These are phyloP conservation scores for Helostoma temminkii DNA, from an alignment of 2,797 vertebrate species.

Conservation along the genomic window DNA sequence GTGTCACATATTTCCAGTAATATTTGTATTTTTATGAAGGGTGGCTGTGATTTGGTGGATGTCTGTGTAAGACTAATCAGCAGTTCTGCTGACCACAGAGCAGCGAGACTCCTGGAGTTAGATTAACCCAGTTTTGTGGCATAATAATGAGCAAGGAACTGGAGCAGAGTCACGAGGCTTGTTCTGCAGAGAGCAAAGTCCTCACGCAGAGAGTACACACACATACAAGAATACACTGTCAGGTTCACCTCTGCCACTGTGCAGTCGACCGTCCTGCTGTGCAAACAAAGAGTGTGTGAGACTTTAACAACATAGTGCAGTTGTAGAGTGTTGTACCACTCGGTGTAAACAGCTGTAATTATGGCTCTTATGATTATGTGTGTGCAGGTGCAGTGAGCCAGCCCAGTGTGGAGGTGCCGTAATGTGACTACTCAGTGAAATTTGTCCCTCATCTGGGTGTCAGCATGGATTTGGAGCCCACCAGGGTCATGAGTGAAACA, in stretches of 20 bases:
- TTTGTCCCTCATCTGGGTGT: background rate
- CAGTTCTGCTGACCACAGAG: background rate
- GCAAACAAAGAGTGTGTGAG: background rate
- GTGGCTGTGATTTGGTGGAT: background rate
- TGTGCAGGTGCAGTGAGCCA: background rate
- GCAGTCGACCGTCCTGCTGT: background rate
- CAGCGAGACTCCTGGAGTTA: constrained; percentile 6
- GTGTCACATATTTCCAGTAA: background rate
- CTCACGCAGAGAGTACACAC: background rate
- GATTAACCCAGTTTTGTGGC: constrained; percentile 19
- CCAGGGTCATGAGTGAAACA: background rate
- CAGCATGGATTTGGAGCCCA: background rate
- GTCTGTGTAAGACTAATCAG: background rate
- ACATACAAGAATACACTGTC: background rate
- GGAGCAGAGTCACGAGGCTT: constrained; percentile 4
- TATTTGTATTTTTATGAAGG: background rate
- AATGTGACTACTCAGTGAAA: background rate
- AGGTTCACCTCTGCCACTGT: background rate
- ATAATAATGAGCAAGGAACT: constrained; percentile 16
- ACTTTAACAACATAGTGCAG: background rate
- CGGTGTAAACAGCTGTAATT: background rate
- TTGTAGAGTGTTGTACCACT: background rate
- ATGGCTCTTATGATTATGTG: background rate
- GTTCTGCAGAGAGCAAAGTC: constrained; percentile 1
- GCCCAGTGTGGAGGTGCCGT: background rate